Percentiles rank a stretch among this genome's conserved stretches.
Evolutionary conservation across 2,113 vertebrate species (phyloP).

Genomic region (Corythaeola cristata): DNA sequence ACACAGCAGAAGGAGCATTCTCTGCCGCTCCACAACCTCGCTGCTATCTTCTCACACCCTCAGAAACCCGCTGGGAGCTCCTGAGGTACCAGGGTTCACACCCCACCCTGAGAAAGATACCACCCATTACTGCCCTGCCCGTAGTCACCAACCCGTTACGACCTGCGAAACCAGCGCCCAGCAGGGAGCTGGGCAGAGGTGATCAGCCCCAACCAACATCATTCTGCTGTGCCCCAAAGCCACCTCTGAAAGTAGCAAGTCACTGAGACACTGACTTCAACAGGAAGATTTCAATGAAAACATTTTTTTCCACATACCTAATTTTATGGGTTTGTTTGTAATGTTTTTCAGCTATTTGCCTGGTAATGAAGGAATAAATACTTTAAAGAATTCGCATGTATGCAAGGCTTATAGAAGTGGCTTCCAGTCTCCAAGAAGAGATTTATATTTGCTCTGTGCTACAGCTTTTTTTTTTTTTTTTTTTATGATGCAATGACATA

Average conservation of each 20-base stretch:
- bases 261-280: not conserved
- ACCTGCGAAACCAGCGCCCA: not conserved
- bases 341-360: not conserved
- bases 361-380: not conserved
- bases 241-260: not conserved
- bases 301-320: not conserved
- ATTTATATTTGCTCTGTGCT: not conserved
- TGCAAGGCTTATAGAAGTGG: not conserved
- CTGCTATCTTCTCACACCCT: not conserved
- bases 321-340: not conserved
- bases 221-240: not conserved
- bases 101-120: not conserved
- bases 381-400: not conserved
- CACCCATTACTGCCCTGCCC: no score
- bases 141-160: not conserved
- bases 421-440: not conserved
- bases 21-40: not conserved
- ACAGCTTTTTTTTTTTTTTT: fast-evolving
- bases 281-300: not conserved
- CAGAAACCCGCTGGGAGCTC: not conserved
- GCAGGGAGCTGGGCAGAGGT: not conserved
- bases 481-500: not conserved
- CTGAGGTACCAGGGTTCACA: not conserved
- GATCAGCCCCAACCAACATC: not conserved
- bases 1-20: fast-evolving